A percentile compares a stretch with the other conserved stretches of the same genome.
phyloP scores from a whole-genome alignment of 2,113 vertebrate species.

The Hemichromis elongatus region DNA sequence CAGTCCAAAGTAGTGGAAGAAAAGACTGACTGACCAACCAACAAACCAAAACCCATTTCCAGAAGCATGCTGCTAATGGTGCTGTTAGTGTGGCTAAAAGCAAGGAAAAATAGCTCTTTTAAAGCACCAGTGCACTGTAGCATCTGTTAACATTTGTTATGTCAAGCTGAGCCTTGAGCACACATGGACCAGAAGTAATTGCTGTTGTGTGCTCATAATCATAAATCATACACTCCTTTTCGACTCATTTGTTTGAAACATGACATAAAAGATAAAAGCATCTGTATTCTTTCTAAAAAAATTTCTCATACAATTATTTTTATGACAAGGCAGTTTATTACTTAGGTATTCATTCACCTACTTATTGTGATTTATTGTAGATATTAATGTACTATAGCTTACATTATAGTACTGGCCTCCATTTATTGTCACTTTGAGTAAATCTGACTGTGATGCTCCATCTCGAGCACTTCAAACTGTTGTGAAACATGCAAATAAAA shows the following conservation, averaged over 20 bases:
- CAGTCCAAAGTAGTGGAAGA: not conserved
- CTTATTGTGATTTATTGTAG: not conserved
- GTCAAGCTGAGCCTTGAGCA: not conserved
- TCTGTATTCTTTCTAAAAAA: not conserved
- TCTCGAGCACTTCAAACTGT: not conserved
- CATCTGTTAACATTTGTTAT: not conserved
- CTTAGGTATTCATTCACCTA: not conserved
- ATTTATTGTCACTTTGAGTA: not conserved
- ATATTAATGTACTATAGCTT: not conserved
- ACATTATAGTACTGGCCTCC: not conserved
- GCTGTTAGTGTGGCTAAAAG: not conserved
- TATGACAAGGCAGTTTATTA: not conserved
- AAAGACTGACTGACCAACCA: not conserved
- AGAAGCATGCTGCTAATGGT: not conserved
- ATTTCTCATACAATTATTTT: not conserved
- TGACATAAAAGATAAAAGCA: not conserved
- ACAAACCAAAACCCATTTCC: not conserved
- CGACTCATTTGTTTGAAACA: not conserved
- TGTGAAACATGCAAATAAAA: not conserved
- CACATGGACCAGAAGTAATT: not conserved
- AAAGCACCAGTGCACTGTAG: not conserved
- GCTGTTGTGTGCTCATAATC: not conserved
- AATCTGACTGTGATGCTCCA: not conserved
- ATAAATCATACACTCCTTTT: not conserved
- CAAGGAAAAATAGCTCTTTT: not conserved